Evolutionary conservation across 2,797 vertebrate genomes (phyloP), one percentile per base, ranked within the genome.

Genomic region (Silurus lanzhouensis): DNA sequence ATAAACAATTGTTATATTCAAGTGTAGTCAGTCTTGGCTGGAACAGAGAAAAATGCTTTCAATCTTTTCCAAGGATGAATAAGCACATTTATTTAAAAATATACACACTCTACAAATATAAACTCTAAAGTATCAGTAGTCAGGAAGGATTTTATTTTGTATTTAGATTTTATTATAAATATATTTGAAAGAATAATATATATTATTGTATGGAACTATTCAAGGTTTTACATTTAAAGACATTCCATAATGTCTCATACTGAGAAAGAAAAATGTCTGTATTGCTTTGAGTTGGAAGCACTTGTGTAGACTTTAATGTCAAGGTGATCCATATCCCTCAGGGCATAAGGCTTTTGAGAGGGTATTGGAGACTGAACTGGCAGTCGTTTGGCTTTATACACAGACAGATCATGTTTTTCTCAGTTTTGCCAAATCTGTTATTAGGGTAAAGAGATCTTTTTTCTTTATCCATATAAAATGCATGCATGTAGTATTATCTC

Each of bases 331-430:
- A 19, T 83, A 64, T 87, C 84, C 82, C 84, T 83, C 75, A 84
- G 84, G 86, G 67, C 25, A 80, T 31, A 66, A 22, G 46, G 68
- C 27, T 83, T 58, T 7, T 82, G 22, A 72, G 31, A 60, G 6
- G 25, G 20, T 25, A 71, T 82, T 75, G 64, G 38, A 74, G 76
- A 27, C 61, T 83, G 48, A 44, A 70, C 66, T 87, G 87, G 64
- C 78, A 86, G 81, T 71, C 46, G 82, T 76, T 88, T 88, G 83
- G 57, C 84, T 89, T 67, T 74, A 70, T 90, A 88, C 86, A 88
- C 66, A 76, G 83, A 78, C 71, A 76, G 17, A 63, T 72, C 22
- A 85, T 76, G 57, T 72, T 81, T 87, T 82, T 74, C 85, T 83
- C 85, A 84, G 44, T 66, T 88, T 82, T 77, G 74, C 75, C 84